These are phyloP conservation scores for Lontra canadensis DNA, from an alignment of 2,113 vertebrate species.

Conservation along the genomic window DNA sequence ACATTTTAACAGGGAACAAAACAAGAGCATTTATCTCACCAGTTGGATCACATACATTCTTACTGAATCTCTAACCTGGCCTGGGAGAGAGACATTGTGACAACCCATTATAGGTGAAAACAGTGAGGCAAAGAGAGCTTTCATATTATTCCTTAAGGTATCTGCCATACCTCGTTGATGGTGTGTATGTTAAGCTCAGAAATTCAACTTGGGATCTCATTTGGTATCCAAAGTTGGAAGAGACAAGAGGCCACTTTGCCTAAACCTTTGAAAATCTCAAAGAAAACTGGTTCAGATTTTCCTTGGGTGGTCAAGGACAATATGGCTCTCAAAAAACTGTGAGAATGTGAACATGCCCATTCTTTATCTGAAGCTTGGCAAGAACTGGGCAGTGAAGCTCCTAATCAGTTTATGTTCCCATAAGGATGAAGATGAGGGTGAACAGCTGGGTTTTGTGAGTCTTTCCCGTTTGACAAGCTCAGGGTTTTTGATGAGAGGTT, in stretches of 20 bases:
- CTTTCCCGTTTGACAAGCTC: not conserved
- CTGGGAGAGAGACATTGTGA: not conserved
- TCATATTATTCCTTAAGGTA: not conserved
- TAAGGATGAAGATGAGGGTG: not conserved
- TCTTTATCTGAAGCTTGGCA: conserved; percentile 18
- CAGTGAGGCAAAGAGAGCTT: not conserved
- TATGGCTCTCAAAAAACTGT: not conserved
- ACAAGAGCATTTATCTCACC: conserved; percentile 21
- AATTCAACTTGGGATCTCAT: not conserved
- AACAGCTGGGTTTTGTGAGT: conserved; percentile 27
- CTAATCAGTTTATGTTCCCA: not conserved
- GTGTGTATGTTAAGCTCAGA: not conserved
- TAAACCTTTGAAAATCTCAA: conserved; percentile 14
- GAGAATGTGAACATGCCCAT: not conserved
- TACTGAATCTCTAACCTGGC: not conserved
- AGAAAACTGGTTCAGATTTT: not conserved
- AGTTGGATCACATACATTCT: conserved; percentile 35
- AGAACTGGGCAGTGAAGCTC: not conserved
- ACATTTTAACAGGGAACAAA: conserved; percentile 41
- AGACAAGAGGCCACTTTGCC: not conserved
- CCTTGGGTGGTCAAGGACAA: not conserved
- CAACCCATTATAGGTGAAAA: not conserved
- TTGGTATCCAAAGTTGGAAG: not conserved
- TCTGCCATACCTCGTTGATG: not conserved
- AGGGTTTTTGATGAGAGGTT: conserved; percentile 6